A percentile compares a stretch with the other conserved stretches of the same genome.
Evolutionary conservation across 2,888 invertebrate genomes (phyloP).

Genomic region (Arenicola marina): DNA sequence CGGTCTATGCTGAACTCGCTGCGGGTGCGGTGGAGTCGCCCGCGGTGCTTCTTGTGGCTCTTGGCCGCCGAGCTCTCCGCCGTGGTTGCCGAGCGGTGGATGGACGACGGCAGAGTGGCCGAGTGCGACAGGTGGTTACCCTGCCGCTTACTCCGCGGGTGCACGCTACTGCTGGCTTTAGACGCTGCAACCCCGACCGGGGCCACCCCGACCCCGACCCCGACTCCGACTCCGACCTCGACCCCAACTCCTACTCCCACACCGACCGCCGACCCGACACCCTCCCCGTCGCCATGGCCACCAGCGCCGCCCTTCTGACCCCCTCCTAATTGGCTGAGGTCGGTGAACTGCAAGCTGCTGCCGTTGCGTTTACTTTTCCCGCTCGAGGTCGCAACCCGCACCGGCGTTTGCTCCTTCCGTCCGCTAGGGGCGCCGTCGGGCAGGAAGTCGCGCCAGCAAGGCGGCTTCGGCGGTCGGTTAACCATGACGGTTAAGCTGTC

Average conservation of each 20-base stretch:
- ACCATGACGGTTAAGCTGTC: conserved; percentile 3
- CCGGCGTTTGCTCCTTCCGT: neutral
- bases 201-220: no score
- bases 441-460: conserved; percentile 52
- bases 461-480: conserved; percentile 46
- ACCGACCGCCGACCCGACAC: no score
- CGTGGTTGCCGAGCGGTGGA: no score
- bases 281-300: no score
- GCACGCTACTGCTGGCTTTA: no score
- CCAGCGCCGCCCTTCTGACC: neutral
- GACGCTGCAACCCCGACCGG: no score
- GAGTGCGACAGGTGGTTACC: neutral
- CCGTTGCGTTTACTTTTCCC: no score
- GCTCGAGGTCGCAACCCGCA: no score
- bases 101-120: neutral
- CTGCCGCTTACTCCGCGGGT: no score
- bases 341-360: no score
- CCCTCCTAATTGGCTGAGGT: neutral
- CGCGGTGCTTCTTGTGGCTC: neutral
- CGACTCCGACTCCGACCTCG: no score
- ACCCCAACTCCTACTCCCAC: no score
- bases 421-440: neutral
- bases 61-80: neutral
- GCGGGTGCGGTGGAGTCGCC: conserved; percentile 45
- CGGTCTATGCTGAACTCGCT: conserved; percentile 47